A percentile compares a stretch with the other conserved stretches of the same genome.
Evolutionary conservation across 2,113 vertebrate species (phyloP).

Genomic region (human): GRCh38 chr4:48235501-48236000

Average conservation of each 20-base stretch:
- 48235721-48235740: background rate
- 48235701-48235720: background rate
- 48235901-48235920: background rate
- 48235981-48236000: background rate
- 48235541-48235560: background rate
- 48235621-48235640: background rate
- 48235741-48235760: conserved; percentile 14
- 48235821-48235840: background rate
- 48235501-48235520: background rate
- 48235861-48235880: background rate
- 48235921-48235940: background rate
- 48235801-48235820: background rate
- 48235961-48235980: background rate
- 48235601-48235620: background rate
- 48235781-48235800: background rate
- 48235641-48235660: background rate
- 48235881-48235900: background rate
- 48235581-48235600: background rate
- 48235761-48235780: background rate
- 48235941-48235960: background rate
- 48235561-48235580: background rate
- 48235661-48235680: background rate
- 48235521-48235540: background rate
- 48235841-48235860: background rate
- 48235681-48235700: background rate